phyloP scores from a whole-genome alignment of 30 jellyfish, hydroid and myxozoan species.

The Hydractinia echinata region DNA sequence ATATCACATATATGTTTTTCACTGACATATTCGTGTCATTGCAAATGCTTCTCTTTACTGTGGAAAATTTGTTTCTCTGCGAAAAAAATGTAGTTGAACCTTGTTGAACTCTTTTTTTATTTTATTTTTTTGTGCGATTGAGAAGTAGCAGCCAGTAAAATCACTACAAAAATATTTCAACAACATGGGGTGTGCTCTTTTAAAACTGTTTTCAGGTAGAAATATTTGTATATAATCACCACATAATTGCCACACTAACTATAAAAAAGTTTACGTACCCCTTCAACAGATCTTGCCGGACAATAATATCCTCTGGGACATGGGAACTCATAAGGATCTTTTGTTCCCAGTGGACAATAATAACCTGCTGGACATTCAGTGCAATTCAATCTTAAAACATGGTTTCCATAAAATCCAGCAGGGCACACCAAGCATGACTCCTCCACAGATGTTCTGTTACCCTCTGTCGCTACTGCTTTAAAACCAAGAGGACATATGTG shows the following conservation, averaged over 20 bases:
- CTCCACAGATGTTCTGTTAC: slow-evolving; percentile 66
- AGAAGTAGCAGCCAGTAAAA: too few species aligned
- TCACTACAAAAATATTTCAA: too few species aligned
- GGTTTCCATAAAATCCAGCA: slow-evolving; percentile 89
- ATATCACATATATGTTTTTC: not conserved
- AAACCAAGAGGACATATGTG: slow-evolving; percentile 88
- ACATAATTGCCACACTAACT: too few species aligned
- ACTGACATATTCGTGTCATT: not conserved
- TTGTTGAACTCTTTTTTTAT: too few species aligned
- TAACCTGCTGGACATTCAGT: slow-evolving; percentile 85
- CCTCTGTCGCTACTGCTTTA: slow-evolving; percentile 51
- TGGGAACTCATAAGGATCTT: slow-evolving; percentile 67
- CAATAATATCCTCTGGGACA: slow-evolving; percentile 92
- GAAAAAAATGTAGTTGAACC: too few species aligned
- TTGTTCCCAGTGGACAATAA: slow-evolving; percentile 88
- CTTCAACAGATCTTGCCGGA: slow-evolving; percentile 67
- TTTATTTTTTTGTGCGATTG: too few species aligned
- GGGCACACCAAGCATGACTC: slow-evolving; percentile 75
- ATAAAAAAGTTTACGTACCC: slow-evolving; percentile 21
- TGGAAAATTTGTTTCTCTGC: too few species aligned
- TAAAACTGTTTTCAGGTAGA: too few species aligned
- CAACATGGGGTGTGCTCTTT: too few species aligned
- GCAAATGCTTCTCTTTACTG: too few species aligned
- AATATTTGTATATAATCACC: too few species aligned
- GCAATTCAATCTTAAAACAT: slow-evolving; percentile 67